Conservation (phyloP, 2,888 invertebrate species). For the Disparrhopalites patrizii region DNA sequence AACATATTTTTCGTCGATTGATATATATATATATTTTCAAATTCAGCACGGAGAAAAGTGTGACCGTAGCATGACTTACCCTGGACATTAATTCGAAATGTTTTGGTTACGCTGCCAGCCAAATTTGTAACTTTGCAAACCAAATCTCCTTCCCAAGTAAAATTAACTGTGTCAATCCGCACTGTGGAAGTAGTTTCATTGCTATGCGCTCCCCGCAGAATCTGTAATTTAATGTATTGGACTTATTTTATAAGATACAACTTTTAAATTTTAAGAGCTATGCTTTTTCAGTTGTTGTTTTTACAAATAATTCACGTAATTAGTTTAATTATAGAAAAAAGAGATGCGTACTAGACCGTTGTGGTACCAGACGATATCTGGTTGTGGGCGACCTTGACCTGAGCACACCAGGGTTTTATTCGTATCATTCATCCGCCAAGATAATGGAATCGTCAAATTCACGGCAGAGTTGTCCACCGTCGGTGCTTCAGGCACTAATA, state of each 20-base stretch:
- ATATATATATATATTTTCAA: not conserved
- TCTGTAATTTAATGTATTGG: not conserved
- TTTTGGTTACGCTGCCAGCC: slow-evolving; percentile 4
- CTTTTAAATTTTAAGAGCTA: no score
- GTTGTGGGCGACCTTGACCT: not conserved
- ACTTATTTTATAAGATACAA: no score
- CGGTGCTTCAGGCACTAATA: not conserved
- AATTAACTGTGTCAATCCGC: not conserved
- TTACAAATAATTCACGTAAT: no score
- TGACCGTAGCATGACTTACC: slow-evolving; percentile 1
- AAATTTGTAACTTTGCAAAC: not conserved
- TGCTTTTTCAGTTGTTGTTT: no score
- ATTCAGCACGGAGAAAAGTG: not conserved
- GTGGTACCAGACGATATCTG: not conserved
- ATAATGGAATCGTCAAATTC: not conserved
- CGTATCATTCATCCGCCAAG: slow-evolving; percentile 16
- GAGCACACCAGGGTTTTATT: not conserved
- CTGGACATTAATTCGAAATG: not conserved
- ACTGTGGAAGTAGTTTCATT: not conserved
- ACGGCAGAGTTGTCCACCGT: not conserved
- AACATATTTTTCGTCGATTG: no score
- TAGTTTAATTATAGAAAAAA: no score
- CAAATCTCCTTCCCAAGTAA: not conserved
- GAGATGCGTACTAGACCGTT: not conserved
- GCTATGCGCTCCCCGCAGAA: not conserved